Conservation (phyloP, 1,140 invertebrate genomes). For the Monochamus saltuarius region DNA sequence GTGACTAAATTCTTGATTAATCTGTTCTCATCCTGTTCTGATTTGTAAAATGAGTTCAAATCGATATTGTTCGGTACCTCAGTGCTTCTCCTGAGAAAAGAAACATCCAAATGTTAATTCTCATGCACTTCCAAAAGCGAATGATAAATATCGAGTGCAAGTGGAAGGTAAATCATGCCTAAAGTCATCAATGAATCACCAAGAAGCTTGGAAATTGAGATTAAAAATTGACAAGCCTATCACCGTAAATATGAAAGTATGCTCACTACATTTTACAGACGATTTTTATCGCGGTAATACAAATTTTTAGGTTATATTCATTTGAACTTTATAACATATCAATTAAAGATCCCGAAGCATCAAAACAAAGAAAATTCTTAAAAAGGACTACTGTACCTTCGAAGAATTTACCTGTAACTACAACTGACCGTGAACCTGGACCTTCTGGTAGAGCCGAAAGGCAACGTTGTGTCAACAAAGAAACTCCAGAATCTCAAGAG, state of each 20-base stretch:
- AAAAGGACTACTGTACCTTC: constrained; percentile 17
- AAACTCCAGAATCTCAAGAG: too few species aligned
- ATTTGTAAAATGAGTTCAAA: too few species aligned
- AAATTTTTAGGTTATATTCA: constrained; percentile 9
- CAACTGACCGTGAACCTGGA: not conserved
- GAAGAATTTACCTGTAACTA: constrained; percentile 7
- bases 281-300: constrained; percentile 10
- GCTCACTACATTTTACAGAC: not conserved
- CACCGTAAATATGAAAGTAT: constrained; percentile 14
- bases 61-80: too few species aligned
- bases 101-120: not conserved
- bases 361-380: constrained; percentile 13
- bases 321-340: not conserved
- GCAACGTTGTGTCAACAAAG: too few species aligned
- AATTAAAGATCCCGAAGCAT: constrained; percentile 12
- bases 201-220: constrained; percentile 16
- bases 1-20: too few species aligned
- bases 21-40: too few species aligned
- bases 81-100: constrained; percentile 1
- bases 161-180: not conserved
- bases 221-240: constrained; percentile 15
- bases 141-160: too few species aligned
- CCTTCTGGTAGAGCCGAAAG: not conserved
- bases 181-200: not conserved
- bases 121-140: too few species aligned